Base-by-base conservation (phyloP, 1,140 invertebrate species). In the Mycetomoellerius zeteki region DNA sequence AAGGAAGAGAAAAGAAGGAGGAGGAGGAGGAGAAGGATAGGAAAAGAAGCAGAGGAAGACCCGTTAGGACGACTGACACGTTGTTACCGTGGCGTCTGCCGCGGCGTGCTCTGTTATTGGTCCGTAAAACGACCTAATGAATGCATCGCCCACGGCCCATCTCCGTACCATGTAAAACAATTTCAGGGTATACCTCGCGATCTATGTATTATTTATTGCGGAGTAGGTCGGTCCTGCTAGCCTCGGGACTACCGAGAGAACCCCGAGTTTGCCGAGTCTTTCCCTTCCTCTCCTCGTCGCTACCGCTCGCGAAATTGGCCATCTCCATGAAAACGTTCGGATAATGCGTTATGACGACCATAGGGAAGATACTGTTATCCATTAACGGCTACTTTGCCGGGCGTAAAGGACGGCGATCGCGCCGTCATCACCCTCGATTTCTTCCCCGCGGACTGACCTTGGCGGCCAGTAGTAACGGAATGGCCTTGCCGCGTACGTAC, bases 31-130 rank as follows among this genome's bases (percentile, higher is more conserved):
- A 52, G 33, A 64, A 77, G 81, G 52, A n/a, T 43, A 58, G 76
- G 86, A 78, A 76, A 73, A 84, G 77, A 90, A 92, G 86, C 87
- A 88, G 87, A 92, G 90, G 86, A 93, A 93, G 93, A 92, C 86
- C 94, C 94, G 94, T 95, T 95, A 95, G 92, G 86, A 93, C 93
- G 92, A 94, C 94, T 95, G 93, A 94, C 94, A 93, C 92, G 94
- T 94, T 94, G 93, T 95, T 94, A 93, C 93, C 88, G 89, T 88
- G 91, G 90, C 93, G 90, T 93, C 91, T 92, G 86, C 84, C 33
- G 54, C 69, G 52, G 56, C 54, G 58, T 80, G 54, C 91, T 93
- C 93, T 94, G 92, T 94, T 94, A 95, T 95, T 95, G 92, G 93
- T 92, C 90, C 92, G 94, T 94, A 93, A 95, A 94, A 92, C 94